Conservation (phyloP, 1,140 invertebrate species). For the Neodiprion pinetum region DNA sequence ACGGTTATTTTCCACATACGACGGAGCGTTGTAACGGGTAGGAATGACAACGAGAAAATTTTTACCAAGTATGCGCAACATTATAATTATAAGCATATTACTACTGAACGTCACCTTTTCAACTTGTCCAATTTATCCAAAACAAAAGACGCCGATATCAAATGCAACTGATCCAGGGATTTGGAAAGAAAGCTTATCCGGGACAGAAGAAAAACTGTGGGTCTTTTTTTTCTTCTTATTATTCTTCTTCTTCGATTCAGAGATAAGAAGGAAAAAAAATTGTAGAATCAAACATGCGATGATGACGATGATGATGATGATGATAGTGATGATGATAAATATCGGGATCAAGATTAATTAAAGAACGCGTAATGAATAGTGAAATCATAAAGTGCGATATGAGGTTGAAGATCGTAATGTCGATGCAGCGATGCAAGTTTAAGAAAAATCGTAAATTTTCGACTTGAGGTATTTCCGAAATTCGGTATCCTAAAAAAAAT, state of each 20-base stretch:
- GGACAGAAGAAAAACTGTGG: neutral
- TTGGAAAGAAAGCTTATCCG: constrained; percentile 60
- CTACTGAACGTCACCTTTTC: constrained; percentile 52
- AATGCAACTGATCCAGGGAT: constrained; percentile 63
- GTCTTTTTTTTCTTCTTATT: neutral
- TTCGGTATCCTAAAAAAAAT: too few relatives aligned
- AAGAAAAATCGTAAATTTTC: neutral
- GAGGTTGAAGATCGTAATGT: neutral
- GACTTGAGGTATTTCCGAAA: constrained; percentile 18
- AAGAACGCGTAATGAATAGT: too few relatives aligned
- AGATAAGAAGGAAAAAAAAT: neutral
- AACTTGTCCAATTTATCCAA: constrained; percentile 61
- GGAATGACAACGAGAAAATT: neutral
- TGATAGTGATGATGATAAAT: too few relatives aligned
- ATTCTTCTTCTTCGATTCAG: neutral
- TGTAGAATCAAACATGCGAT: constrained; percentile 18
- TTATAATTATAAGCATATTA: neutral
- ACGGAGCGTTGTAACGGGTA: too few relatives aligned
- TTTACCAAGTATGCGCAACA: constrained; percentile 5
- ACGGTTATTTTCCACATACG: neutral
- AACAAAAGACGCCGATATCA: constrained; percentile 63
- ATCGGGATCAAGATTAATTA: too few relatives aligned
- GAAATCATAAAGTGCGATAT: constrained; percentile 37
- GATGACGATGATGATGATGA: too few relatives aligned
- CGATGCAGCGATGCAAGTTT: neutral